Evolutionary conservation across 1,140 invertebrate genomes (phyloP).

Genomic region (Bombus waltoni): DNA sequence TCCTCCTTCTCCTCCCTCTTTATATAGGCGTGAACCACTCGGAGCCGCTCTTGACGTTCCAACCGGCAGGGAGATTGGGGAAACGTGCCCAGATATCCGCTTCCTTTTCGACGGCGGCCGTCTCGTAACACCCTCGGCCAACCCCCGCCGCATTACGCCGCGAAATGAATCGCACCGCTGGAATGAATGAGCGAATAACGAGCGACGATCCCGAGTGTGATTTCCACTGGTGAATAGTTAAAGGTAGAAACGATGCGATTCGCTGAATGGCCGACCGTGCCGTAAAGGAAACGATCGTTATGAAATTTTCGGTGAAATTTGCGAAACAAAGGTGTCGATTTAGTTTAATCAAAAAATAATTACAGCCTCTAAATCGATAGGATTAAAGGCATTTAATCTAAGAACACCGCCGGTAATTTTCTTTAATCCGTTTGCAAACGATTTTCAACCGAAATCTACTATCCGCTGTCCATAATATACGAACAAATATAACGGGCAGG

Average conservation of each 20-base stretch:
- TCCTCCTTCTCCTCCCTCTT: background rate
- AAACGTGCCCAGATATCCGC: conserved; percentile 25
- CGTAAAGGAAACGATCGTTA: conserved; percentile 1
- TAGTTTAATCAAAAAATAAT: background rate
- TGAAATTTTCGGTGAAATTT: conserved; percentile 9
- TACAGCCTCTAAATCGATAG: background rate
- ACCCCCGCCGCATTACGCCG: conserved; percentile 4
- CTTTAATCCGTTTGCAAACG: background rate
- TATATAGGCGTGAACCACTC: conserved; percentile 29
- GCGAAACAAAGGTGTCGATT: background rate
- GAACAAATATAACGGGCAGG: background rate
- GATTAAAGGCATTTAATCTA: background rate
- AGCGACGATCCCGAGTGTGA: conserved; percentile 16
- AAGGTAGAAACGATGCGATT: background rate
- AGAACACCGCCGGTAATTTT: background rate
- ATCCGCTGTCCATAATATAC: background rate
- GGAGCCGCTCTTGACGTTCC: conserved; percentile 29
- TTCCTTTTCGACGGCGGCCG: conserved; percentile 18
- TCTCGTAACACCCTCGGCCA: background rate
- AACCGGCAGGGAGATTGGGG: conserved; percentile 29
- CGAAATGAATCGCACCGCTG: conserved; percentile 21
- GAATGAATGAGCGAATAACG: conserved; percentile 45
- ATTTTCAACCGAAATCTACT: background rate
- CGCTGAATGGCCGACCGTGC: background rate
- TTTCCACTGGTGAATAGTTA: background rate